Evolutionary conservation across 2,888 invertebrate species (phyloP).

Genomic region (Archips crataeganus): DNA sequence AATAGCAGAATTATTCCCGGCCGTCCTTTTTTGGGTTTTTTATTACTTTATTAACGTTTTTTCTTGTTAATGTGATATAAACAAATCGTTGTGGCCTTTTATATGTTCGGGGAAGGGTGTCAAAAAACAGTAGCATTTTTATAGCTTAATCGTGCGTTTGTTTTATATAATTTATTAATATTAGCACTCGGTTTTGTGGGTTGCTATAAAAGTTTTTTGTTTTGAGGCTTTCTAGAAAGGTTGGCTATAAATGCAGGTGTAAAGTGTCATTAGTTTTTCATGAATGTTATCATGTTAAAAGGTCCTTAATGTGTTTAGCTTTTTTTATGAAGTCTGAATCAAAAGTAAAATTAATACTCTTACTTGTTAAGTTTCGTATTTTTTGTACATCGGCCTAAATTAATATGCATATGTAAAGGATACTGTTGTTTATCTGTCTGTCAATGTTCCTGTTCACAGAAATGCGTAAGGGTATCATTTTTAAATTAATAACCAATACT

Average conservation of each 20-base stretch:
- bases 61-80: conserved; percentile 80
- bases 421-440: too few relatives aligned
- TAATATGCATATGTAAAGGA: too few relatives aligned
- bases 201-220: conserved; percentile 51
- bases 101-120: conserved; percentile 80
- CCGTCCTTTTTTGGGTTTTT: conserved; percentile 69
- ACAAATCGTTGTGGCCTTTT: conserved; percentile 76
- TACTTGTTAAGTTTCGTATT: not conserved
- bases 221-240: conserved; percentile 39
- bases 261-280: conserved; percentile 27
- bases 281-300: conserved; percentile 3
- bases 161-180: conserved; percentile 68
- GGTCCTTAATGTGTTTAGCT: too few relatives aligned
- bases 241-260: conserved; percentile 29
- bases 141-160: conserved; percentile 79
- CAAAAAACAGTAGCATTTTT: conserved; percentile 84
- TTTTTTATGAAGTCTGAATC: not conserved
- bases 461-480: too few relatives aligned
- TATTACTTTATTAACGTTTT: conserved; percentile 81
- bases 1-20: conserved; percentile 82
- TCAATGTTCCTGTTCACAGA: too few relatives aligned
- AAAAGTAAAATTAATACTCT: not conserved
- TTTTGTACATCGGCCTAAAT: too few relatives aligned
- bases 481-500: too few relatives aligned
- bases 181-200: conserved; percentile 56